phyloP scores from a whole-genome alignment of 2,797 vertebrate genomes.

The Naso thynnoides region DNA sequence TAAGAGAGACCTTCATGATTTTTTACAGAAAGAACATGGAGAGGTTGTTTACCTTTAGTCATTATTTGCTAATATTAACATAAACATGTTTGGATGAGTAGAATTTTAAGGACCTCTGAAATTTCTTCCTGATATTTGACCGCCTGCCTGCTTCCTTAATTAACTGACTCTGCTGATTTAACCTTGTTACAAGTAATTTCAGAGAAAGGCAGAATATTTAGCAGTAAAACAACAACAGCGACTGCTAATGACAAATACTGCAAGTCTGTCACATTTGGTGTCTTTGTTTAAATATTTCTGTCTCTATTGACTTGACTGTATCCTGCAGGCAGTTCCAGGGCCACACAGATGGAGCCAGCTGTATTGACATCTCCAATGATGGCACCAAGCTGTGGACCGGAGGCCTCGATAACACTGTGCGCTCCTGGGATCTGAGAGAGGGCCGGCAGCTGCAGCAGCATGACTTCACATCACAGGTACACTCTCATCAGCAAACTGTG shows the following conservation, averaged over 20 bases:
- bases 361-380: constrained; percentile 98
- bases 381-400: constrained; percentile 99
- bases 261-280: constrained; percentile 18
- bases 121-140: background rate
- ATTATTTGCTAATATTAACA: constrained; percentile 9
- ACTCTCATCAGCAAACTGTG: background rate
- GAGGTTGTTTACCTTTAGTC: background rate
- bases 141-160: background rate
- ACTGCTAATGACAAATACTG: constrained; percentile 26
- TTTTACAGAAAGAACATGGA: background rate
- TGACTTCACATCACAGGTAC: constrained; percentile 98
- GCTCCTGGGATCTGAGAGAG: constrained; percentile 98
- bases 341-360: constrained; percentile 98
- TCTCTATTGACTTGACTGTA: constrained; percentile 47
- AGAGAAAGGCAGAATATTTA: constrained; percentile 11
- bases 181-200: background rate
- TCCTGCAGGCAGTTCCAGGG: constrained; percentile 94
- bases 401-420: constrained; percentile 97
- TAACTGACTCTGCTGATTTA: constrained; percentile 7
- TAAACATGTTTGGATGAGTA: background rate
- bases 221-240: constrained; percentile 1
- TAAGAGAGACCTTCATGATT: constrained; percentile 67
- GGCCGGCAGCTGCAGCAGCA: constrained; percentile 98
- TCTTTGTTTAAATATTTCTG: constrained; percentile 30
- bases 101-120: constrained; percentile 3